A percentile compares a stretch with the other conserved stretches of the same genome.
These are phyloP conservation scores for Ia io DNA, from an alignment of 2,113 vertebrate genomes.

Conservation along the genomic window DNA sequence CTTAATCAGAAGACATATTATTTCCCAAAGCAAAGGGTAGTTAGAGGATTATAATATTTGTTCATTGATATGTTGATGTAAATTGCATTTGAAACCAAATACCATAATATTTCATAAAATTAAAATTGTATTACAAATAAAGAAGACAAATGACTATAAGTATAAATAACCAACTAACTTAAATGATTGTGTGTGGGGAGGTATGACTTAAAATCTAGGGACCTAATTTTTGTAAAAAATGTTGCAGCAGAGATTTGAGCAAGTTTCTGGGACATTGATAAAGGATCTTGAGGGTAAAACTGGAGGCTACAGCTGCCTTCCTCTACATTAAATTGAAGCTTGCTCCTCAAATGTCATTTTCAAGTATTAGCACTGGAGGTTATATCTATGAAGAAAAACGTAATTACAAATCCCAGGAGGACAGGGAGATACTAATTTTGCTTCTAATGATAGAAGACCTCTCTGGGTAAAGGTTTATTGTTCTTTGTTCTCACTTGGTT, in stretches of 20 bases:
- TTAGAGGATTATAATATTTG: background rate
- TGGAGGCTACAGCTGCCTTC: background rate
- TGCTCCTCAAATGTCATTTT: background rate
- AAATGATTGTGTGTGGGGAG: background rate
- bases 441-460: background rate
- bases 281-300: background rate
- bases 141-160: background rate
- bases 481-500: conserved; percentile 44
- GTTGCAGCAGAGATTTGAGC: background rate
- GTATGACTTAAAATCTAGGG: background rate
- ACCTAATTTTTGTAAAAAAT: conserved; percentile 13
- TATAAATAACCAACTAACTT: background rate
- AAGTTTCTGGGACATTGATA: background rate
- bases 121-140: background rate
- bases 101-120: conserved; percentile 3
- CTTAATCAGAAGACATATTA: background rate
- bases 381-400: background rate
- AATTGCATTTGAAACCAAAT: background rate
- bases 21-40: background rate
- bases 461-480: background rate
- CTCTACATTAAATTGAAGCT: background rate
- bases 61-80: background rate
- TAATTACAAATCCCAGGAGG: background rate
- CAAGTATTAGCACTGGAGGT: background rate
- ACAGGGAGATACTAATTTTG: background rate